phyloP scores from a whole-genome alignment of 2,888 invertebrate species.

The Eumacrocentrus americanus region DNA sequence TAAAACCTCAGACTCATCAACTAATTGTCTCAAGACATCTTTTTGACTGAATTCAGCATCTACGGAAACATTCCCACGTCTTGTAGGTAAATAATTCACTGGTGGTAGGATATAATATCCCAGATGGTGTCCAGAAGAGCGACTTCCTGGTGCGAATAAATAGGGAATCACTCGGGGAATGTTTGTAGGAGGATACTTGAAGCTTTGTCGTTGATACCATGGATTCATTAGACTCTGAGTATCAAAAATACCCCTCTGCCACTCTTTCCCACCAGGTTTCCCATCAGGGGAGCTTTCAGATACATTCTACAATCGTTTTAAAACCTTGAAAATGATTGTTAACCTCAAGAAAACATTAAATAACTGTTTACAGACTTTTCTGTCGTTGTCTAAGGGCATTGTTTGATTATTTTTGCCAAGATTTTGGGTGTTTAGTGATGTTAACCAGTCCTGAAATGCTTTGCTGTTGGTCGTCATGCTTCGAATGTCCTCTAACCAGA shows the following conservation, averaged over 20 bases:
- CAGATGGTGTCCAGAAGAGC: background rate
- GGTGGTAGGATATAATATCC: slow-evolving; percentile 5
- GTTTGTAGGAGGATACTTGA: background rate
- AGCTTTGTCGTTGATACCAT: slow-evolving; percentile 8
- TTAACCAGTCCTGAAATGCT: slow-evolving; percentile 43
- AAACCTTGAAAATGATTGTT: no score
- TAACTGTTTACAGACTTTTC: no score
- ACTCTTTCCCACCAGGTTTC: background rate
- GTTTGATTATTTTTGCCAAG: background rate
- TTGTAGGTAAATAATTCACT: background rate
- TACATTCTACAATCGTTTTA: background rate
- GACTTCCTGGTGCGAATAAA: background rate
- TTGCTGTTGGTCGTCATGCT: slow-evolving; percentile 35
- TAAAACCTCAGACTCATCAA: background rate
- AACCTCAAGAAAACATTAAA: no score
- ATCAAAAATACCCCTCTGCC: slow-evolving; percentile 5
- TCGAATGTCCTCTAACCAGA: slow-evolving; percentile 44
- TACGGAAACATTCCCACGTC: background rate
- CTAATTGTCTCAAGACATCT: background rate
- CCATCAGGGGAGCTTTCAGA: background rate
- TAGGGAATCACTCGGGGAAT: background rate
- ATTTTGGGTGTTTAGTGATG: slow-evolving; percentile 13
- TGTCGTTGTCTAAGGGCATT: background rate
- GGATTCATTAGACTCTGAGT: slow-evolving; percentile 19
- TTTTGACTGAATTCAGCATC: background rate